These are phyloP conservation scores for Lagodon rhomboides DNA, from an alignment of 2,797 vertebrate genomes.

Conservation along the genomic window DNA sequence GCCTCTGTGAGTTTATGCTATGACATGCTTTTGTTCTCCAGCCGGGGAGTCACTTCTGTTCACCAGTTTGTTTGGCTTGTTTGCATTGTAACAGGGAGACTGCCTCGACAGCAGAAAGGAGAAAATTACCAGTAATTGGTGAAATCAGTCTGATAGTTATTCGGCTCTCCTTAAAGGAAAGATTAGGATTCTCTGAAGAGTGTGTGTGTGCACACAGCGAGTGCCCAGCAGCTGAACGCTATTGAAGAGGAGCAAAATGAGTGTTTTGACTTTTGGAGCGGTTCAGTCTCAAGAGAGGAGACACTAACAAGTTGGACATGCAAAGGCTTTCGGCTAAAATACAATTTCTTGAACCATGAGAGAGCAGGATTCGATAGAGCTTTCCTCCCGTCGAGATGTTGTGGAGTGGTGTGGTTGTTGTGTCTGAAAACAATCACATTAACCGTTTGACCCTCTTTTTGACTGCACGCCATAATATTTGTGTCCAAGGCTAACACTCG, in stretches of 20 bases:
- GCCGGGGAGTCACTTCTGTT: conserved; percentile 36
- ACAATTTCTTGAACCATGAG: neutral
- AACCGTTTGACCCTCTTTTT: conserved; percentile 11
- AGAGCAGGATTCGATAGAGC: neutral
- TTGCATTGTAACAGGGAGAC: conserved; percentile 29
- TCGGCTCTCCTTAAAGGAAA: conserved; percentile 62
- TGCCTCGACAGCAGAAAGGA: conserved; percentile 18
- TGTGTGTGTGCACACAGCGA: neutral
- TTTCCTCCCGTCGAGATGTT: neutral
- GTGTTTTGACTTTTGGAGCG: conserved; percentile 55
- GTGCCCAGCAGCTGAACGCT: conserved; percentile 48
- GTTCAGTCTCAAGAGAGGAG: conserved; percentile 39
- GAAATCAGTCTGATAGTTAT: conserved; percentile 50
- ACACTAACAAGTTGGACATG: conserved; percentile 29
- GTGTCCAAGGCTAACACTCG: neutral
- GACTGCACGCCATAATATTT: neutral
- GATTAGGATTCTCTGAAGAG: conserved; percentile 52
- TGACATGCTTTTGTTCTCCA: conserved; percentile 22
- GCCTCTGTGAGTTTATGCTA: conserved; percentile 28
- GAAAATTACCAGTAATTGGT: conserved; percentile 54
- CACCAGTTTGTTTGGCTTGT: conserved; percentile 37
- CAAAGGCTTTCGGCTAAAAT: conserved; percentile 17
- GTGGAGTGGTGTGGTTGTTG: neutral
- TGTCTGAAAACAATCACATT: conserved; percentile 17
- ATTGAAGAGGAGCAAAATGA: conserved; percentile 55